Conservation (phyloP, 1,140 invertebrate species). For the Drosophila santomea region DNA sequence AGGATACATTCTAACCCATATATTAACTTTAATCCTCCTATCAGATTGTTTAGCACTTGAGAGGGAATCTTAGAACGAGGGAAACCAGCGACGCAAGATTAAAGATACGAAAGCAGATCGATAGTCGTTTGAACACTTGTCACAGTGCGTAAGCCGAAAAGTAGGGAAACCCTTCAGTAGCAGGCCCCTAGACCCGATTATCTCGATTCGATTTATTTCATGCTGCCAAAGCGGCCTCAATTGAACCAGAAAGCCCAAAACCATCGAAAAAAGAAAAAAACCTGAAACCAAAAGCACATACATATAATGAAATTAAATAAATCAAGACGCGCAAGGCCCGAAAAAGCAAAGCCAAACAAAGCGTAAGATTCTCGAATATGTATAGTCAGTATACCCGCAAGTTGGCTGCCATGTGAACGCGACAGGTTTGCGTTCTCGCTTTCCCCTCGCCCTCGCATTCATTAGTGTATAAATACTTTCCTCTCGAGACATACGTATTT, state of each 20-base stretch:
- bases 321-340: conserved; percentile 40
- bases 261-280: not conserved
- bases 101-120: conserved; percentile 24
- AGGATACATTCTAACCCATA: conserved; percentile 14
- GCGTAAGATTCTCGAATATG: conserved; percentile 44
- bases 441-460: conserved; percentile 7
- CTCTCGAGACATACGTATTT: conserved; percentile 43
- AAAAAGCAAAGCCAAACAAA: conserved; percentile 54
- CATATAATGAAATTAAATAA: conserved; percentile 47
- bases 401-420: conserved; percentile 46
- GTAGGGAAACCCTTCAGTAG: conserved; percentile 20
- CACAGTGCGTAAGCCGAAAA: conserved; percentile 68
- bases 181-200: conserved; percentile 8
- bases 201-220: conserved; percentile 56
- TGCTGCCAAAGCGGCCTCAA: conserved; percentile 24
- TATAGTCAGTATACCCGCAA: conserved; percentile 21
- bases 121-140: conserved; percentile 28
- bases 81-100: conserved; percentile 24
- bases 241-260: conserved; percentile 11
- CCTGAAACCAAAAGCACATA: conserved; percentile 8
- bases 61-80: conserved; percentile 26
- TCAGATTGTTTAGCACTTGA: conserved; percentile 50
- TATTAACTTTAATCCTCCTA: conserved; percentile 11
- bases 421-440: conserved; percentile 40
- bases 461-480: conserved; percentile 21